phyloP scores from a whole-genome alignment of 2,888 invertebrate species.

The Mayetiola destructor region DNA sequence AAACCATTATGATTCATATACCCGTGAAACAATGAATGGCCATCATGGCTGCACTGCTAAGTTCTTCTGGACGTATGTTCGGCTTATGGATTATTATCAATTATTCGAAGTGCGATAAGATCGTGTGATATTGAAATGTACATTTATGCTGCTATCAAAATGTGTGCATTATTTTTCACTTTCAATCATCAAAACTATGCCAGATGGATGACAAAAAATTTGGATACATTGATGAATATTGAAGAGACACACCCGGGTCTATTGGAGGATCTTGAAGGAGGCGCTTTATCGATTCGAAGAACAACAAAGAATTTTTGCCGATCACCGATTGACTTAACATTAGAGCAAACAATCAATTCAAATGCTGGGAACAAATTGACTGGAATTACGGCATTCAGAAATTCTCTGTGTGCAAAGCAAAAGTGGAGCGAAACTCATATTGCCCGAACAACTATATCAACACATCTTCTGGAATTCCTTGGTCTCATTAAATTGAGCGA shows the following conservation, averaged over 20 bases:
- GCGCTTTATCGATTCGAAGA: not conserved
- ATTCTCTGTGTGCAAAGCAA: slow-evolving; percentile 23
- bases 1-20: slow-evolving; percentile 13
- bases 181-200: slow-evolving; percentile 28
- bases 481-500: not conserved
- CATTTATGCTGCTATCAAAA: slow-evolving; percentile 22
- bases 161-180: slow-evolving; percentile 25
- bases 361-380: slow-evolving; percentile 23
- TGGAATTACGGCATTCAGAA: slow-evolving; percentile 22
- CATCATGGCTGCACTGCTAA: slow-evolving; percentile 24
- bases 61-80: slow-evolving; percentile 22
- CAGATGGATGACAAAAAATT: slow-evolving; percentile 24
- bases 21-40: slow-evolving; percentile 20
- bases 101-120: slow-evolving; percentile 21
- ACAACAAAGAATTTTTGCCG: slow-evolving; percentile 24
- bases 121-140: slow-evolving; percentile 22
- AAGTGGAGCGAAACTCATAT: slow-evolving; percentile 19
- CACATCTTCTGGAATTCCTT: slow-evolving; percentile 13
- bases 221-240: slow-evolving; percentile 24
- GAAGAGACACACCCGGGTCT: slow-evolving; percentile 22
- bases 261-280: not conserved
- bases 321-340: slow-evolving; percentile 24
- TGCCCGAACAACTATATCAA: slow-evolving; percentile 17
- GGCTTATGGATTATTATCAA: slow-evolving; percentile 21
- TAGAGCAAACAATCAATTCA: slow-evolving; percentile 28